Base-by-base conservation (phyloP, 2,797 vertebrate species). In the Spinibarbus caldwelli region DNA sequence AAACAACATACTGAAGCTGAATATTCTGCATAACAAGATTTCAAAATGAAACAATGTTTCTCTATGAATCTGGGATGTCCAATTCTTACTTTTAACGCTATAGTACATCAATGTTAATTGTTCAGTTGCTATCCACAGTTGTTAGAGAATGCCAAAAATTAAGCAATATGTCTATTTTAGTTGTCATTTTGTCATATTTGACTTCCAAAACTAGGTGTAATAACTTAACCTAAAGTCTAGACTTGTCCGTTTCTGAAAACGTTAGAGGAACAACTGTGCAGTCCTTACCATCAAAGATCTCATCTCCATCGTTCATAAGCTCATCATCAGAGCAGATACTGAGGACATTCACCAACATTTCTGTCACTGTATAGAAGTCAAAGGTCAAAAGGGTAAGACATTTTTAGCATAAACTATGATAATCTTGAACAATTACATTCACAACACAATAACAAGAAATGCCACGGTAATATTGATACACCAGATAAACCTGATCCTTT, bases 301-400 rank as follows among this genome's bases (percentile, higher is more conserved):
- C 98, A 12, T 99, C 98, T 90, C 96, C 98, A 41, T 99, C 98
- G 12, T 97, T 97, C 90, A 96, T 96, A 41, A 99, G 92, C 89
- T 99, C 98, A 85, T 99, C 98, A 15, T 99, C 98, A 15, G 98
- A 99, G 93, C 98, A 99, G 95, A 99, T 99, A 75, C 97, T 99
- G 89, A 99, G 94, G 84, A 99, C 98, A 0, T 99, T 99, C 78
- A 99, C 98, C 93, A 99, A 95, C 98, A 99, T 99, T 92, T 99
- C 98, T 31, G 98, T 99, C 93, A 99, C 98, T 99, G 91, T 85
- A 90, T 77, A 85, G 38, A 36, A 43, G 41, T 75, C 78, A 80
- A 59, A 83, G 41, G 71, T 85, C 66, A 80, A 43, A 57, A 34
- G 14, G 29, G 41, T 54, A 54, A 86, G 47, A 52, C 31, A n/a